A percentile compares a stretch with the other conserved stretches of the same genome.
Conservation (phyloP, 2,888 invertebrate genomes). For the Xylota sylvarum region DNA sequence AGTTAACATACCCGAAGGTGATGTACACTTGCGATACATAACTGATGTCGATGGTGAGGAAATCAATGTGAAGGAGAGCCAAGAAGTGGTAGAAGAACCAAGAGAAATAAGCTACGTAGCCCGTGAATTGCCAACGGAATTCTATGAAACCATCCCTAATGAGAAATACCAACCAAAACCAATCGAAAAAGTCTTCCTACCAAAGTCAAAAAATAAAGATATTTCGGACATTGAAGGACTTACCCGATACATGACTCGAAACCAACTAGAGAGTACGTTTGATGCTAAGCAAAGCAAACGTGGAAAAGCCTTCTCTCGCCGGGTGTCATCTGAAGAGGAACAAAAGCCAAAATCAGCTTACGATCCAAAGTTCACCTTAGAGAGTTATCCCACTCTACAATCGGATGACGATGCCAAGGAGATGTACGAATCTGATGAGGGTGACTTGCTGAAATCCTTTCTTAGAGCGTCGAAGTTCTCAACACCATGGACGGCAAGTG, state of each 20-base stretch:
- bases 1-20: conserved; percentile 81
- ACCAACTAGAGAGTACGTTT: conserved; percentile 43
- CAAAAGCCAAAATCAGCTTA: neutral
- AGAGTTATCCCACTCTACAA: conserved; percentile 35
- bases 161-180: conserved; percentile 34
- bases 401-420: conserved; percentile 73
- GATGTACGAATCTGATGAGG: conserved; percentile 75
- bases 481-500: conserved; percentile 18
- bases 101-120: conserved; percentile 54
- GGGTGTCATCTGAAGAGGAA: neutral
- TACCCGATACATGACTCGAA: conserved; percentile 47
- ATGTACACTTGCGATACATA: conserved; percentile 82
- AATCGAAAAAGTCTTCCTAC: neutral
- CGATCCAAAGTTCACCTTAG: conserved; percentile 28
- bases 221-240: conserved; percentile 36
- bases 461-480: neutral
- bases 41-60: conserved; percentile 81
- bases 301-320: neutral
- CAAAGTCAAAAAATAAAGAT: conserved; percentile 4
- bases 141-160: conserved; percentile 80
- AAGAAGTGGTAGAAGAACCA: conserved; percentile 54
- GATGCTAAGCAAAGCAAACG: conserved; percentile 5
- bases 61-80: conserved; percentile 38
- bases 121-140: conserved; percentile 80
- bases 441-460: conserved; percentile 45